A percentile compares a stretch with the other conserved stretches of the same genome.
Conservation (phyloP, 2,113 vertebrate genomes). For the Phalacrocorax aristotelis region DNA sequence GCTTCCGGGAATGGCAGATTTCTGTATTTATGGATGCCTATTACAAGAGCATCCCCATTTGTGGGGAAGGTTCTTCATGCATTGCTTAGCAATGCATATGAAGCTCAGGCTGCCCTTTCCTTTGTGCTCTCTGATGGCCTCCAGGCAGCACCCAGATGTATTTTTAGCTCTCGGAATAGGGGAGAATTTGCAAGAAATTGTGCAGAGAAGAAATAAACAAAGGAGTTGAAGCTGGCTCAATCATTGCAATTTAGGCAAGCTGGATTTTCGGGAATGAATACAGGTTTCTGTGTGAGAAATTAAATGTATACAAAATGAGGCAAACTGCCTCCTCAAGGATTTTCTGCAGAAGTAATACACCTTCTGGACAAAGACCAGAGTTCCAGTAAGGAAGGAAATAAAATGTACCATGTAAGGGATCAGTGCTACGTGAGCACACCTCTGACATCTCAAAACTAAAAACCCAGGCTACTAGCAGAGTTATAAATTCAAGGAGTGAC, state of each 20-base stretch:
- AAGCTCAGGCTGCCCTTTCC: slow-evolving; percentile 10
- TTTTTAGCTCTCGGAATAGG: slow-evolving; percentile 21
- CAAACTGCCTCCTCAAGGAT: neutral
- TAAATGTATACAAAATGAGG: slow-evolving; percentile 5
- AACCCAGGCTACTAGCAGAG: neutral
- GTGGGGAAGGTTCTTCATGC: slow-evolving; percentile 14
- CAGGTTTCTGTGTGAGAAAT: neutral
- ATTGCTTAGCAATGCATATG: slow-evolving; percentile 34
- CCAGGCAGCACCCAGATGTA: slow-evolving; percentile 36
- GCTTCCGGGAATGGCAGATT: slow-evolving; percentile 34
- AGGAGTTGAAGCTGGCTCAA: neutral
- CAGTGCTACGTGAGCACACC: neutral
- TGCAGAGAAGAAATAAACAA: slow-evolving; percentile 1
- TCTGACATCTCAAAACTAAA: neutral
- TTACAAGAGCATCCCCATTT: neutral
- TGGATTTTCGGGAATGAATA: neutral
- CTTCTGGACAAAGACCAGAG: neutral
- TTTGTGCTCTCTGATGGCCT: slow-evolving; percentile 1
- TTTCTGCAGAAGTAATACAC: neutral
- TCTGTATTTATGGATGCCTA: slow-evolving; percentile 11
- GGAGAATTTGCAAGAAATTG: slow-evolving; percentile 26
- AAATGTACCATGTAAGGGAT: neutral
- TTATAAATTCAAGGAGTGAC: neutral
- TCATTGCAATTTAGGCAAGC: neutral
- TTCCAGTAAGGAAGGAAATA: neutral